Evolutionary conservation across 2,797 vertebrate genomes (phyloP).

Genomic region (Ceryle rudis): DNA sequence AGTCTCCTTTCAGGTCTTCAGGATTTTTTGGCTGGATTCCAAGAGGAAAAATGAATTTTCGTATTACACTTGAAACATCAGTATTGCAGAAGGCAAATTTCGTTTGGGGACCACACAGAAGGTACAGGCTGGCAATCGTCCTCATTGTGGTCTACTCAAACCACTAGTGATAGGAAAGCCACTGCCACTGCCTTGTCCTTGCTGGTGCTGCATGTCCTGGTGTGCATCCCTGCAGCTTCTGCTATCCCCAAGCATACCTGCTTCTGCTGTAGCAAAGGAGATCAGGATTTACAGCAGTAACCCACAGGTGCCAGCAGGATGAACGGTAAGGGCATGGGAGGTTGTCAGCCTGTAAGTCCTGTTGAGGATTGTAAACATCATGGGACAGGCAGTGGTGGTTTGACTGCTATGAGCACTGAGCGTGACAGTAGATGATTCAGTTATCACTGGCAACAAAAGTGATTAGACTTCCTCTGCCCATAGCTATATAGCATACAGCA

Average conservation of each 20-base stretch:
- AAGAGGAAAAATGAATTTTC: background rate
- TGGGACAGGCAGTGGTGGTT: background rate
- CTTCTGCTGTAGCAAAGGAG: background rate
- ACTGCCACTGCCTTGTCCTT: accelerated
- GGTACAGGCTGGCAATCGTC: background rate
- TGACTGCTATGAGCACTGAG: background rate
- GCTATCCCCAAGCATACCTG: too few relatives aligned
- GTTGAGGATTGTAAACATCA: background rate
- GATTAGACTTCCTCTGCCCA: background rate
- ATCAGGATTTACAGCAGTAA: background rate
- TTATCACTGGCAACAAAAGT: background rate
- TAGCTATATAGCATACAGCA: background rate
- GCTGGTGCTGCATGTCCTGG: background rate
- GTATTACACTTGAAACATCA: background rate
- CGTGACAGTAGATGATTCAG: background rate
- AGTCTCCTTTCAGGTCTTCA: background rate
- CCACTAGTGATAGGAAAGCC: background rate
- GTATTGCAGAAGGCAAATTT: background rate
- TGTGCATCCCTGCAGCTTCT: background rate
- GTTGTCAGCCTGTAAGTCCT: background rate
- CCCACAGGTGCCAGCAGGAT: background rate
- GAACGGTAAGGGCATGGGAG: background rate
- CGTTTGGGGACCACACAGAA: background rate
- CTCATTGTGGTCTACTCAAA: background rate
- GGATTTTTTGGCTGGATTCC: background rate